Percentiles rank a stretch among this genome's conserved stretches.
Conservation (phyloP, 1,140 invertebrate genomes). For the Trichoplusia ni region DNA sequence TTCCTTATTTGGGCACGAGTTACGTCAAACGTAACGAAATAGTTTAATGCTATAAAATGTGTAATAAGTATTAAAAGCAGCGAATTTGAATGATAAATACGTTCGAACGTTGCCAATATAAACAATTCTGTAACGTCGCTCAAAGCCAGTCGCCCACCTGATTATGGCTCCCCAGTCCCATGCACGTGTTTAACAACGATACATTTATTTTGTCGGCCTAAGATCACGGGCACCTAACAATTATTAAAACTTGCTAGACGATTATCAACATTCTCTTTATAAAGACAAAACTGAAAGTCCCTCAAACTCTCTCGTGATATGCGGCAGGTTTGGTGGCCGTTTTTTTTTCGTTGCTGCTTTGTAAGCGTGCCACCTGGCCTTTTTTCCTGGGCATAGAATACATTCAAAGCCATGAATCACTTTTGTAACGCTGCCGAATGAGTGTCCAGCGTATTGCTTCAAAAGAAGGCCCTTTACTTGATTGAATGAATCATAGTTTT, state of each 20-base stretch:
- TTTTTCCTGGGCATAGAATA: constrained; percentile 65
- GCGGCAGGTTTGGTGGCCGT: constrained; percentile 47
- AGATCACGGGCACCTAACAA: constrained; percentile 48
- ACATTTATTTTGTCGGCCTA: constrained; percentile 51
- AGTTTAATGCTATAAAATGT: background rate
- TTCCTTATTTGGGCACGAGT: background rate
- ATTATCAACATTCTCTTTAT: constrained; percentile 49
- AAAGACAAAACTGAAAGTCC: constrained; percentile 51
- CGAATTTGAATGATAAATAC: background rate
- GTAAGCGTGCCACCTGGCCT: constrained; percentile 73
- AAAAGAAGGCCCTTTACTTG: constrained; percentile 20
- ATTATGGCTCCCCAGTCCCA: constrained; percentile 56
- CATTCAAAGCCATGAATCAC: constrained; percentile 66
- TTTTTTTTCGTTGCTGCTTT: constrained; percentile 64
- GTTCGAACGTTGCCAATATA: constrained; percentile 13
- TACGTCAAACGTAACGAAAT: background rate
- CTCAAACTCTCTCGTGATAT: constrained; percentile 31
- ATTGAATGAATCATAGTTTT: constrained; percentile 34
- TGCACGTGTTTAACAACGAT: constrained; percentile 73
- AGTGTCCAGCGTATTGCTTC: constrained; percentile 37
- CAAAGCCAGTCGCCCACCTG: constrained; percentile 61
- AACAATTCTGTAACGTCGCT: constrained; percentile 55
- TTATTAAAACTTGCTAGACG: constrained; percentile 37
- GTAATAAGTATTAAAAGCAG: background rate
- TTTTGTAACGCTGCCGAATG: constrained; percentile 52